A percentile compares a stretch with the other conserved stretches of the same genome.
These are phyloP conservation scores for Globia sparganii DNA, from an alignment of 2,888 invertebrate species.

Conservation along the genomic window DNA sequence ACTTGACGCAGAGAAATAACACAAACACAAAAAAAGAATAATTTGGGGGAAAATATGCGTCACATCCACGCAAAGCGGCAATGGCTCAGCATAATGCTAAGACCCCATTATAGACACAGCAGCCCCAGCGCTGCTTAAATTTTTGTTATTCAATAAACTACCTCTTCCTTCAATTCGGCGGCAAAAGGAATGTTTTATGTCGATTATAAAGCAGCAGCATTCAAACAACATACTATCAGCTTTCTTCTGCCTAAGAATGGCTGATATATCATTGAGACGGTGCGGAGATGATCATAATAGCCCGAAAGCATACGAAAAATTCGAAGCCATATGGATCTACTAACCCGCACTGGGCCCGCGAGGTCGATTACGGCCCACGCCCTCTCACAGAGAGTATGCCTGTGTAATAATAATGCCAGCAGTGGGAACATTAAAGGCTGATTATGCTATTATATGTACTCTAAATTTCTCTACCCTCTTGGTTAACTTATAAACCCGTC, in stretches of 20 bases:
- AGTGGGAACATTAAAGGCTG: too few relatives aligned
- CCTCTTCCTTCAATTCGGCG: not conserved
- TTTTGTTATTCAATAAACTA: not conserved
- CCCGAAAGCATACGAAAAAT: not conserved
- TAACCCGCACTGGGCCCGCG: too few relatives aligned
- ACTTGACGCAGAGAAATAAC: too few relatives aligned
- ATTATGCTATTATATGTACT: not conserved
- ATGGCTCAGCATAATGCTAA: not conserved
- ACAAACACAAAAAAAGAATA: not conserved
- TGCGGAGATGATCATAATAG: not conserved
- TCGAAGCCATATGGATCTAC: too few relatives aligned
- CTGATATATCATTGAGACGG: not conserved
- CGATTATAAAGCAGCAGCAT: not conserved
- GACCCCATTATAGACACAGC: not conserved
- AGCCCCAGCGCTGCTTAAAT: not conserved
- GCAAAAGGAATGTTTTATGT: not conserved
- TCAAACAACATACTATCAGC: not conserved
- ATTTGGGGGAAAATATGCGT: not conserved
- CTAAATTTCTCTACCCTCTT: not conserved
- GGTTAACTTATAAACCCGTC: not conserved
- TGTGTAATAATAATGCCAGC: too few relatives aligned
- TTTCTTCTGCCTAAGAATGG: not conserved
- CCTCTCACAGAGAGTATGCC: too few relatives aligned
- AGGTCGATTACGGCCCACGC: too few relatives aligned
- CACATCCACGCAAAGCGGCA: not conserved